Percentiles rank a stretch among this genome's conserved stretches.
phyloP scores from a whole-genome alignment of 2,797 vertebrate species.

The Brachymystax lenok region DNA sequence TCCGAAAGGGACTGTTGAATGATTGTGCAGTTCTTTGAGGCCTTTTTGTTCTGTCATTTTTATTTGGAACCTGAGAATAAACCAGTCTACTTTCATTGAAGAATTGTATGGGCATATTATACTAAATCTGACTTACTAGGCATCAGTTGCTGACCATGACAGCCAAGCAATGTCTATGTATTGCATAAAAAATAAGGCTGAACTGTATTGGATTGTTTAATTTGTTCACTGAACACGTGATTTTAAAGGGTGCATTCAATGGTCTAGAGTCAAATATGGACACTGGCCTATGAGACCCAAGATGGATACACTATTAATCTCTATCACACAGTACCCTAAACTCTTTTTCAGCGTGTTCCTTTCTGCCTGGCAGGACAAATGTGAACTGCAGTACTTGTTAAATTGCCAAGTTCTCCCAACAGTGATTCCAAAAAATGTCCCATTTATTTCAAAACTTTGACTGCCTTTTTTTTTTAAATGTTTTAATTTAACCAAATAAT shows the following conservation, averaged over 20 bases:
- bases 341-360: background rate
- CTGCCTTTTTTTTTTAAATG: background rate
- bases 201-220: background rate
- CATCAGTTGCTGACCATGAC: background rate
- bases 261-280: background rate
- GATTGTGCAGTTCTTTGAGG: slow-evolving; percentile 80
- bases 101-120: background rate
- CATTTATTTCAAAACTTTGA: background rate
- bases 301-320: too few relatives aligned
- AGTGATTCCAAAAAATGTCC: background rate
- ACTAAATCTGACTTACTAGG: background rate
- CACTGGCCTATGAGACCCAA: background rate
- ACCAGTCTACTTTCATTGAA: background rate
- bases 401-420: background rate
- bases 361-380: background rate
- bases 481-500: background rate
- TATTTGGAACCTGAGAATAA: slow-evolving; percentile 10
- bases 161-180: background rate
- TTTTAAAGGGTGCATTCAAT: background rate
- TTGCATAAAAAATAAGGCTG: background rate
- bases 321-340: too few relatives aligned
- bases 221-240: background rate
- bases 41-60: slow-evolving; percentile 60
- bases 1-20: slow-evolving; percentile 55
- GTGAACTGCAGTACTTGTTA: background rate